Base-by-base conservation (phyloP, 1,140 invertebrate genomes). In the Cydia fagiglandana region DNA sequence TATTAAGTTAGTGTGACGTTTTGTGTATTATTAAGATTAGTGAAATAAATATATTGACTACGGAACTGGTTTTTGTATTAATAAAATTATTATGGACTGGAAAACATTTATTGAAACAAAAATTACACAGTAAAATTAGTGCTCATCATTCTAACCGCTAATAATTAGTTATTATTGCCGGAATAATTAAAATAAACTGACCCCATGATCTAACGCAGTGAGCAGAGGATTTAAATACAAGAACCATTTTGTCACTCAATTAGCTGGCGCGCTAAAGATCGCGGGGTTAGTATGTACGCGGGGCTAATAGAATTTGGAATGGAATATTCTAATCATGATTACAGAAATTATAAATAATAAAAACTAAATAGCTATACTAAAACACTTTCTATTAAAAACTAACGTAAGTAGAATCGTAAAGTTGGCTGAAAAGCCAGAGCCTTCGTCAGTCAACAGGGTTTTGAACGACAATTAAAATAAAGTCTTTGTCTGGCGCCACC, bases 401-500 rank as follows among this genome's bases (percentile, higher is more conserved):
- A 24, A 24, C 24, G 24, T 24, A 24, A 24, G 2, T 24, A 64
- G 4, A 64, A 64, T 24, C 13, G 5, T 6, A 64, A 64, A 53
- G 61, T 10, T 41, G 74, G 74, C 50, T 77, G 73, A 73, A 81
- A 73, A 77, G 78, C 79, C 80, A 76, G 47, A 79, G 50, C 79
- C 75, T 79, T 83, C 74, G 82, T 92, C 84, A 92, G 79, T 91
- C 88, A 76, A 86, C 93, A 7, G 95, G 95, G 82, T 94, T 95
- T 87, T 96, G 96, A 50, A 96, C 93, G 0, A 96, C 95, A 78
- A 96, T 95, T 28, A 96, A 86, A 77, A 96, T 94, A 84, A 95
- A 96, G 77, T 96, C 95, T 87, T 95, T 95, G 80, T 95, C 95
- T 17, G 97, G 97, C 10, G 97, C 97, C 7, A 98, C 96, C 95